Evolutionary conservation across 2,888 invertebrate genomes (phyloP).

Genomic region (Pyralis farinalis): DNA sequence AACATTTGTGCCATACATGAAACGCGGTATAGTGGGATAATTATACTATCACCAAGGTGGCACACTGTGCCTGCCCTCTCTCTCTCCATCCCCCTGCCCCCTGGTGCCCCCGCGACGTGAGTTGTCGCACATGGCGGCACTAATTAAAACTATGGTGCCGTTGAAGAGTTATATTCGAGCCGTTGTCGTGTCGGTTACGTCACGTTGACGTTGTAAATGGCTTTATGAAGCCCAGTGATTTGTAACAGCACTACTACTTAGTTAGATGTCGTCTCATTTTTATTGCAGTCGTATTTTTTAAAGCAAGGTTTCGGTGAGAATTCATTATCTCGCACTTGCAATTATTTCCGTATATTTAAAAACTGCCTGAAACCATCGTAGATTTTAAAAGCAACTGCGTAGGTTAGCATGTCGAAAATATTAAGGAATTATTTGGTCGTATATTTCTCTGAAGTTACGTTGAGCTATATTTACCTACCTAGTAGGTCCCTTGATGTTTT

Average conservation of each 20-base stretch:
- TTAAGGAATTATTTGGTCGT: too few species aligned
- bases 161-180: conserved; percentile 3
- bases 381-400: too few species aligned
- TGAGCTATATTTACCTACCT: too few species aligned
- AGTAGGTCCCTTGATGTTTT: too few species aligned
- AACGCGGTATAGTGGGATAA: conserved; percentile 54
- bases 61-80: conserved; percentile 23
- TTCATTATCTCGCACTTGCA: too few species aligned
- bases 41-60: conserved; percentile 69
- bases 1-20: conserved; percentile 29
- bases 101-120: conserved; percentile 59
- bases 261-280: too few species aligned
- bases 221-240: background rate
- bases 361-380: too few species aligned
- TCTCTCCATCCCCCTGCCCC: conserved; percentile 7
- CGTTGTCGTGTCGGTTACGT: conserved; percentile 3
- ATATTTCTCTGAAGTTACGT: too few species aligned
- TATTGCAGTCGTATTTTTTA: too few species aligned
- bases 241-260: background rate
- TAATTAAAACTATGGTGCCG: conserved; percentile 56
- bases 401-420: too few species aligned
- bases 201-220: background rate
- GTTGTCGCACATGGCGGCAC: conserved; percentile 67
- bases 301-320: too few species aligned
- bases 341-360: too few species aligned